Percentiles rank a stretch among this genome's conserved stretches.
These are phyloP conservation scores for Chelonoidis abingdonii DNA, from an alignment of 2,113 vertebrate species.

Conservation along the genomic window DNA sequence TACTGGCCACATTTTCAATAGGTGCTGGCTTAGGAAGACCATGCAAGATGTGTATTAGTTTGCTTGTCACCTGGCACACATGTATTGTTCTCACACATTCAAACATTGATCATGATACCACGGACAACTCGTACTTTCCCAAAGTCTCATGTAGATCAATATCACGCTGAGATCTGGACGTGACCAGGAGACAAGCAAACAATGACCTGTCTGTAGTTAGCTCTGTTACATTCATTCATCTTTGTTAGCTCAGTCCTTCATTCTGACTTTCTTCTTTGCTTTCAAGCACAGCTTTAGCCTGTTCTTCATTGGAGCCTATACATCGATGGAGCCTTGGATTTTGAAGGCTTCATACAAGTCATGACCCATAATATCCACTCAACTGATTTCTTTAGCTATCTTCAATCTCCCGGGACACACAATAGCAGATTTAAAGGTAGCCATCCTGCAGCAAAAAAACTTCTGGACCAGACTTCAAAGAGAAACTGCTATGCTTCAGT, in stretches of 20 bases:
- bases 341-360: neutral
- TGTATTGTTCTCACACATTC: neutral
- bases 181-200: neutral
- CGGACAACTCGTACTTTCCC: neutral
- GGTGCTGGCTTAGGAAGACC: neutral
- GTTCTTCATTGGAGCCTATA: neutral
- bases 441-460: too few species aligned
- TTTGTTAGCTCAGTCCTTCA: neutral
- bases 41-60: neutral
- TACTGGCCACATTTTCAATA: neutral
- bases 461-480: too few species aligned
- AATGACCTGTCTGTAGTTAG: neutral
- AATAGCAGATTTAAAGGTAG: too few species aligned
- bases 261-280: neutral
- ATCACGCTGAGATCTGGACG: neutral
- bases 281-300: neutral
- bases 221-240: too few species aligned
- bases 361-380: neutral
- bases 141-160: neutral
- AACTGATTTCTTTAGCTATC: neutral
- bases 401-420: neutral
- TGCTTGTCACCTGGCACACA: neutral
- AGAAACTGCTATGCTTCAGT: too few species aligned
- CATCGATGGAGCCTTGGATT: neutral
- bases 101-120: neutral